phyloP scores from a whole-genome alignment of 2,797 vertebrate genomes.

The Toxotes lorentzi region DNA sequence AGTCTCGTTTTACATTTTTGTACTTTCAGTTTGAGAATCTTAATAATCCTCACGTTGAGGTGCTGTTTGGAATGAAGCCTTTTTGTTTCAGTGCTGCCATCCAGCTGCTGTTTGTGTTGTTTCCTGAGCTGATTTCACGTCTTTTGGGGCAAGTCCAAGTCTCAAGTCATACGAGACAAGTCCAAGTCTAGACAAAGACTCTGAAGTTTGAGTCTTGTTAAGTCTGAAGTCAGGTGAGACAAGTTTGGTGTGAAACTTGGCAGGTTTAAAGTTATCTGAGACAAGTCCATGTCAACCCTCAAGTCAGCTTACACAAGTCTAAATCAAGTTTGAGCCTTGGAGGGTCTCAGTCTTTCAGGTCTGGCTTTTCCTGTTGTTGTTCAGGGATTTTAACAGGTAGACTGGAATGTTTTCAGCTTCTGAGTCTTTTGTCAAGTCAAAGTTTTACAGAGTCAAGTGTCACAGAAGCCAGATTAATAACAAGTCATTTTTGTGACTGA shows the following conservation, averaged over 20 bases:
- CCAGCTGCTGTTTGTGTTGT: background rate
- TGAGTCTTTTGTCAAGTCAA: background rate
- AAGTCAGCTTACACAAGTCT: background rate
- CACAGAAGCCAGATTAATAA: constrained; percentile 4
- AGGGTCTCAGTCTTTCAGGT: background rate
- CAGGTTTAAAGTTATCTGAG: background rate
- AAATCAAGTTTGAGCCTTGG: background rate
- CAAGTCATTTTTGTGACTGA: constrained; percentile 16
- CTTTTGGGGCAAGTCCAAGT: background rate
- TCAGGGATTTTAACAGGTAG: no score
- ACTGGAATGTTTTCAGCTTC: background rate
- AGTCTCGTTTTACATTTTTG: constrained; percentile 38
- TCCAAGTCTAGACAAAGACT: no score
- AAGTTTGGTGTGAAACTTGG: background rate
- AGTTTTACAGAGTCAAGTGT: background rate
- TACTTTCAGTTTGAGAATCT: constrained; percentile 18
- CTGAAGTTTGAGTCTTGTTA: background rate
- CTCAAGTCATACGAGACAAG: background rate
- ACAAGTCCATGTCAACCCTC: background rate
- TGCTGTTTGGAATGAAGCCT: background rate
- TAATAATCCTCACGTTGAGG: background rate
- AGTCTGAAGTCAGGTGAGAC: background rate
- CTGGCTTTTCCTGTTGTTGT: no score
- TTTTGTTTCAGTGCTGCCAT: background rate
- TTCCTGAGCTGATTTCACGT: background rate